Base-by-base conservation (phyloP, 2,888 invertebrate species). In the Gymnoscelis rufifasciata region DNA sequence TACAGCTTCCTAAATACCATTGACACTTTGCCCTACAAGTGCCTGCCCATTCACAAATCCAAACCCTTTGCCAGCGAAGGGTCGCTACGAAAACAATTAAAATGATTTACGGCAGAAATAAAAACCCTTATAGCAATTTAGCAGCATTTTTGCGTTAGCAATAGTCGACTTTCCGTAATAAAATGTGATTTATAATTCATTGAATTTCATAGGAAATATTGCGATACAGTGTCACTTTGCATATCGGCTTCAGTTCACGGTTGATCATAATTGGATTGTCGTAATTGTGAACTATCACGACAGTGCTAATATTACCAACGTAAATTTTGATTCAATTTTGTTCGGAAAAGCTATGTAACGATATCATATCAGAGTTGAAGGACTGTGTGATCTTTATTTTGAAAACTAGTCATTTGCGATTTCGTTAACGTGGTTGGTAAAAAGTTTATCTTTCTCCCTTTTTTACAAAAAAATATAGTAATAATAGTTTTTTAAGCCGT, bases 61-160 rank as follows among this genome's bases (percentile, higher is more conserved):
- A 50, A 77, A 74, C 76, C 77, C 75, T 77, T 77, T 66, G 15
- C 15, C 15, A 56, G 50, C 54, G 57, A 58, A 60, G 60, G 67
- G 63, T 59, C 62, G 52, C 64, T 66, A 67, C 71, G 68, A 78
- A 78, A 78, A 80, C 80, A 83, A 84, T 84, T 83, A 84, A 75
- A 71, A 74, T 80, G 83, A 84, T 84, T 84, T 80, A 83, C 77
- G 73, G 68, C 59, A 63, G 74, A 78, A 78, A 82, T 79, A 83
- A 84, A 81, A 78, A 74, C 76, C 80, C 77, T 78, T 75, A 73
- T 74, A 72, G 71, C 77, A 69, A 74, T 81, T 83, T 72, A 70
- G 67, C 64, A 67, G 77, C 68, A 76, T 82, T 80, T 81, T 78
- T 80, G 75, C 72, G 67, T 71, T 67, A 62, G 78, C 74, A 73